phyloP scores from a whole-genome alignment of 2,113 vertebrate genomes.

The Cryptotis parvus region DNA sequence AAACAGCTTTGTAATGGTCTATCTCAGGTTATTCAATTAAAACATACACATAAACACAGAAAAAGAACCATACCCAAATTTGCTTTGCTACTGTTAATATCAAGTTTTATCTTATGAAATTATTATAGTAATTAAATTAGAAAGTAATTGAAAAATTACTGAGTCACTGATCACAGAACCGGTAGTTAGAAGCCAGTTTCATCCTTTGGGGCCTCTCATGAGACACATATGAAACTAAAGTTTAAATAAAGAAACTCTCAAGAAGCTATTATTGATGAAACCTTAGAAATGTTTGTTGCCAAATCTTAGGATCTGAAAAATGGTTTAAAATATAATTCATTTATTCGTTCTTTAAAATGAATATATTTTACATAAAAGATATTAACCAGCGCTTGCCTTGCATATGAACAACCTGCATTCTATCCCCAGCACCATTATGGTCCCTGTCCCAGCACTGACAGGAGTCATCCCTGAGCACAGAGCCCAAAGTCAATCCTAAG shows the following conservation, averaged over 20 bases:
- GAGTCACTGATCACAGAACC: fast-evolving
- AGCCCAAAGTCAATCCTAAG: no score
- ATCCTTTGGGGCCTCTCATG: not conserved
- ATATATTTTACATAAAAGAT: not conserved
- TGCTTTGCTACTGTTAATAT: not conserved
- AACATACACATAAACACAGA: no score
- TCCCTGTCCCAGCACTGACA: no score
- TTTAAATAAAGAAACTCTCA: not conserved
- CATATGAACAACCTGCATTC: no score
- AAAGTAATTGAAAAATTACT: not conserved
- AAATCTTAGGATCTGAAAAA: not conserved
- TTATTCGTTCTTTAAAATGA: slow-evolving; percentile 46
- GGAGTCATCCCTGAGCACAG: no score
- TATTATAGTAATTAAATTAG: not conserved
- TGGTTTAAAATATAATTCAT: slow-evolving; percentile 3
- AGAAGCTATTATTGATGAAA: not conserved
- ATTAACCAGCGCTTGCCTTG: no score
- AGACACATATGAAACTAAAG: not conserved
- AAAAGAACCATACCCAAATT: not conserved
- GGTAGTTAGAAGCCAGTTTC: not conserved
- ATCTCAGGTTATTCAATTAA: no score
- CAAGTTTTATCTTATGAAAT: not conserved
- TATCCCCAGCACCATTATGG: no score
- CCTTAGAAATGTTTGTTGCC: not conserved
- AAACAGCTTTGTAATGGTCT: no score